Evolutionary conservation across 1,140 invertebrate genomes (phyloP).

Genomic region (Stegodyphus dumicola): DNA sequence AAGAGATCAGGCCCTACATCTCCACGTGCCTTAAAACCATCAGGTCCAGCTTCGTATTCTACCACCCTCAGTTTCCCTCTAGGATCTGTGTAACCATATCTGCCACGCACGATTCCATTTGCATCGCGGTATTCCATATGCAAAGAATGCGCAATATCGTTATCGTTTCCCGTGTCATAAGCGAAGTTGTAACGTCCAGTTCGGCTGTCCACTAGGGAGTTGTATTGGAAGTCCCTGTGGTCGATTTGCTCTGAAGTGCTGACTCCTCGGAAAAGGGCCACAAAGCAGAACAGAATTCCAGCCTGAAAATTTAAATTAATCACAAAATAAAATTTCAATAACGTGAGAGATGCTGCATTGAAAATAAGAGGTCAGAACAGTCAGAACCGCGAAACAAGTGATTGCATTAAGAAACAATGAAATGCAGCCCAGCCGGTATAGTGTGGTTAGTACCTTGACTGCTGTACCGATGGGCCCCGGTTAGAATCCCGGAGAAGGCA

Average conservation of each 20-base stretch:
- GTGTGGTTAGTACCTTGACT: no score
- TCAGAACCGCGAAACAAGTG: no score
- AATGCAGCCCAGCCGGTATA: no score
- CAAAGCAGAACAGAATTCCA: neutral
- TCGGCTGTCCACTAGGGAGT: slow-evolving; percentile 66
- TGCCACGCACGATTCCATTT: slow-evolving; percentile 87
- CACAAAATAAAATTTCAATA: no score
- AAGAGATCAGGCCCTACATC: slow-evolving; percentile 48
- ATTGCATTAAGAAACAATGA: no score
- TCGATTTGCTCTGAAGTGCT: slow-evolving; percentile 11
- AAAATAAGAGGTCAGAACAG: no score
- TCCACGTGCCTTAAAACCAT: slow-evolving; percentile 61
- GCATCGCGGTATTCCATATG: slow-evolving; percentile 88
- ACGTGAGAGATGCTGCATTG: no score
- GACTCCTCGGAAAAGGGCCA: neutral
- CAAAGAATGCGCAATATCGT: slow-evolving; percentile 76
- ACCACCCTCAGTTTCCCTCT: slow-evolving; percentile 89
- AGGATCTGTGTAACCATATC: slow-evolving; percentile 89
- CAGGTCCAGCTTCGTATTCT: slow-evolving; percentile 86
- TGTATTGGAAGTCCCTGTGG: slow-evolving; percentile 62
- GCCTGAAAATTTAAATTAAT: neutral
- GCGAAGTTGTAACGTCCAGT: slow-evolving; percentile 86
- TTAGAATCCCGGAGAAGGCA: no score
- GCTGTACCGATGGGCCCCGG: no score
- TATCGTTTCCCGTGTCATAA: slow-evolving; percentile 82